Evolutionary conservation across 37 sponge, comb jelly and placozoan genomes (phyloP), one percentile per base, ranked within the genome.

Genomic region (Agelas oroides): DNA sequence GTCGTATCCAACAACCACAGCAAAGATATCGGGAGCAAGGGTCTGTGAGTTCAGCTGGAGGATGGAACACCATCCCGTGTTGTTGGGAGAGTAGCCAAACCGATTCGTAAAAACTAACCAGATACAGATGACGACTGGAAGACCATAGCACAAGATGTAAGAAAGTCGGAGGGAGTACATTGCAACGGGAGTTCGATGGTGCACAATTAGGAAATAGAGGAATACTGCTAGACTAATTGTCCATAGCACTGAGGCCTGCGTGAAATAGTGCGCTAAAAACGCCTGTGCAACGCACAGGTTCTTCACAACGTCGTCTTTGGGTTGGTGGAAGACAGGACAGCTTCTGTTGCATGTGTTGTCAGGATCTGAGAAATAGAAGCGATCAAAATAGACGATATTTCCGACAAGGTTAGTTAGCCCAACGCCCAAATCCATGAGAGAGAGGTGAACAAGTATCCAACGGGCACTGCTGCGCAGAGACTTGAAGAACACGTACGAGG

Each of bases 41-140:
- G 34, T 57, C 5, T 40, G 20, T 0, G 71, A 21, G 38, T 70
- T 25, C 15, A 78, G 17, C 34, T 30, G 21, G 13, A 79, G 79
- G 1, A 83, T 62, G 30, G 82, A 65, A 53, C 93, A 93, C 93
- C 93, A 93, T 0, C 93, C 93, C 46, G 90, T 81, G 70, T 85
- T 77, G 37, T 67, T 73, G 21, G 93, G 93, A 0, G 93, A 80
- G 40, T 84, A 89, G 6, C 90, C 85, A 52, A 93, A 41, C 27
- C 76, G 8, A 23, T 46, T 55, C 0, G 80, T 84, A 6, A 54
- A 53, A 17, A 70, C 17, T 1, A 74, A 31, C 93, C 93, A 93
- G 33, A 85, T 18, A 2, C 71, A 28, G 2, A 89, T 18, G 1
- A 76, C 6, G 23, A 88, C 21, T 2, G 93, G 90, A 0, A 93